Conservation (phyloP, 2,113 vertebrate genomes). For the Panthera uncia region DNA sequence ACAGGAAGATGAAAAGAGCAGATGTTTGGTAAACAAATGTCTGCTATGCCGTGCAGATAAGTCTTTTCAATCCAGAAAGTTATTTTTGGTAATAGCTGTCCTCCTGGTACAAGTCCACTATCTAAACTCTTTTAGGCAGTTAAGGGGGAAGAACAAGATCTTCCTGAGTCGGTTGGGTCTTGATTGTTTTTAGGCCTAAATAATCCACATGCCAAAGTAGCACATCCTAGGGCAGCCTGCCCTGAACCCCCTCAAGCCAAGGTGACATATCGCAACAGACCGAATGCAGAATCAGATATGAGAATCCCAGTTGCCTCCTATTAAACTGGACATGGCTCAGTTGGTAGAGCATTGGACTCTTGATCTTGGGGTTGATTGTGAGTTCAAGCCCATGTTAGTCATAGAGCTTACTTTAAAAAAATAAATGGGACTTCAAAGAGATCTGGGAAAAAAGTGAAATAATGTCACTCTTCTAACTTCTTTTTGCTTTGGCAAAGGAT, state of each 20-base stretch:
- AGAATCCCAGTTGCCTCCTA: neutral
- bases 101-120: neutral
- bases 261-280: neutral
- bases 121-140: neutral
- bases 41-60: neutral
- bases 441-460: neutral
- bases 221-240: neutral
- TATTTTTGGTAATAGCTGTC: neutral
- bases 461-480: neutral
- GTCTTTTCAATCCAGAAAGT: neutral
- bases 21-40: neutral
- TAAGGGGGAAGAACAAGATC: neutral
- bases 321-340: neutral
- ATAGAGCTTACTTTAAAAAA: neutral
- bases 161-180: neutral
- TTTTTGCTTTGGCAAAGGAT: neutral
- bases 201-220: neutral
- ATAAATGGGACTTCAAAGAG: neutral
- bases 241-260: neutral
- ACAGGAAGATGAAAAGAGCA: neutral
- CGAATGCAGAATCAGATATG: neutral
- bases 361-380: neutral
- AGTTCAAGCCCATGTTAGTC: neutral
- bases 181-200: neutral
- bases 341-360: neutral